Evolutionary conservation across 2,797 vertebrate species (phyloP), one percentile per base, ranked within the genome.

Genomic region (Paedocypris micromegethes): DNA sequence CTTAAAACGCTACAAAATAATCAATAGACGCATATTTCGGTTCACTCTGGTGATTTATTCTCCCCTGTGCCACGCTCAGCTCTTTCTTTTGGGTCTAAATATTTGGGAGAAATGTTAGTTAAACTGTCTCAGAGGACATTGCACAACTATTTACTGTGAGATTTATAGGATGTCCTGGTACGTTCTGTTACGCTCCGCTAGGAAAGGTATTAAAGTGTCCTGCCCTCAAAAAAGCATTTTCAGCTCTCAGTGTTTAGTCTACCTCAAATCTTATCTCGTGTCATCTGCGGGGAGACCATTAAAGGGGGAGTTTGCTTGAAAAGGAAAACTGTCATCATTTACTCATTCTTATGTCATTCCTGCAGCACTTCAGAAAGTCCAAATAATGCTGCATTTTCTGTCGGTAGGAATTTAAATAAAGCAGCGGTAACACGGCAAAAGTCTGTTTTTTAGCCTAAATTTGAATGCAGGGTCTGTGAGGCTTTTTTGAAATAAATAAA

Each of bases 1-100:
- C 76, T 79, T 79, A 76, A 68, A 79, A 73, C 63, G 50, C 72
- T 70, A 72, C 74, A 79, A 78, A 23, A 76, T 79, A 76, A 60
- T 66, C 64, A 50, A 43, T n/a, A 58, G 74, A 66, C 69, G 72
- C 74, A 79, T 72, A 79, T 71, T 64, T 64, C 44, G 53, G 58
- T 70, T 73, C 71, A 71, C 42, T 70, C 64, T 50, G 67, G 52
- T 60, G 75, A 79, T 72, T 74, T 70, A 75, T 76, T 63, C 69
- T 76, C 56, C 61, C 66, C 72, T 64, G 63, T 76, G 74, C 72
- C 75, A 67, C 65, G 68, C 48, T 23, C 66, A 64, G 68, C 62
- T 56, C 9, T 72, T 65, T 79, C 59, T 60, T 49, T 76, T 63
- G 53, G 40, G 51, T 72, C 68, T 76, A 78, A 78, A 78, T 78